A percentile compares a stretch with the other conserved stretches of the same genome.
Evolutionary conservation across 2,797 vertebrate species (phyloP).

Genomic region (Hippoglossus hippoglossus): DNA sequence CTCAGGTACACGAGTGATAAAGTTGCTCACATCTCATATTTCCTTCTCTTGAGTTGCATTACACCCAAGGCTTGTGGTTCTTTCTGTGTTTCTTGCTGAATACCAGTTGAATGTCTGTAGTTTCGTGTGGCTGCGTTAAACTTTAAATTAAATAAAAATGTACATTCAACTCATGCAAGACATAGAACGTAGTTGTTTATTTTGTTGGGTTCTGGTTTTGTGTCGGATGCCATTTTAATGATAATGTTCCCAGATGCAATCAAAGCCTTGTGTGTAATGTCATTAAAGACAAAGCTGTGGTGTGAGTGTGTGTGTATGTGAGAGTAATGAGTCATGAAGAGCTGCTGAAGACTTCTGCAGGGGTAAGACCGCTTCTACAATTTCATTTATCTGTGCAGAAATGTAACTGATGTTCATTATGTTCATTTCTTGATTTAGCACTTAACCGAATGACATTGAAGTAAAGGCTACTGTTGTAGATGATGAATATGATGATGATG

Average conservation of each 20-base stretch:
- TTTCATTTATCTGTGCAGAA: slow-evolving; percentile 86
- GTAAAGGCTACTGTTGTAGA: slow-evolving; percentile 65
- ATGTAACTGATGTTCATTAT: slow-evolving; percentile 74
- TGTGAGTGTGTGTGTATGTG: slow-evolving; percentile 29
- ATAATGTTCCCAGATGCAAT: background rate
- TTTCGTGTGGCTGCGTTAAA: background rate
- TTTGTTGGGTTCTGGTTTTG: background rate
- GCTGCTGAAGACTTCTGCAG: slow-evolving; percentile 72
- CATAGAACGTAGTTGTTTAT: background rate
- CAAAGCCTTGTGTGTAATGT: slow-evolving; percentile 79
- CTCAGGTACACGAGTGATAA: background rate
- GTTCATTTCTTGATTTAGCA: slow-evolving; percentile 67
- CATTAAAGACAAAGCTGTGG: slow-evolving; percentile 43
- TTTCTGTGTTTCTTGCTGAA: background rate
- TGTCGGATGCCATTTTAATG: background rate
- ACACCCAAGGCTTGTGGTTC: slow-evolving; percentile 68
- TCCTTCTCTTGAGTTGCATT: slow-evolving; percentile 48
- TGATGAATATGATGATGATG: slow-evolving; percentile 66
- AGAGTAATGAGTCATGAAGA: slow-evolving; percentile 64
- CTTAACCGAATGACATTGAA: slow-evolving; percentile 69
- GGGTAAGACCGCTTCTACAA: slow-evolving; percentile 89
- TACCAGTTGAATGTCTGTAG: background rate
- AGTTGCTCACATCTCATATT: slow-evolving; percentile 9
- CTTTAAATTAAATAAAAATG: background rate
- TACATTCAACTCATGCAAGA: too few species aligned